These are phyloP conservation scores for Chironomus striatipennis DNA, from an alignment of 1,140 invertebrate species.

Conservation along the genomic window DNA sequence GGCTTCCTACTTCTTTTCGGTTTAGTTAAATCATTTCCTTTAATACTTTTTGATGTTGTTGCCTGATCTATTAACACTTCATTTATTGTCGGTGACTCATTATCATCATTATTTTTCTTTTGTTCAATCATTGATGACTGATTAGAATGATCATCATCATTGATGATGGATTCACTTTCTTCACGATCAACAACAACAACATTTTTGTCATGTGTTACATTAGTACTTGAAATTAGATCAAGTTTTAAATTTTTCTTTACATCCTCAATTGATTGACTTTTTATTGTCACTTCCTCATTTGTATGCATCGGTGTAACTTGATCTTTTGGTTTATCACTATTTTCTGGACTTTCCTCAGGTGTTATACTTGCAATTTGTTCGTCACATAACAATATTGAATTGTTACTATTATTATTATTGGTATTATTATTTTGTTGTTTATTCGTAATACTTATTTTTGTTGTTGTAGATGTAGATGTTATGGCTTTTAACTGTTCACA, in stretches of 20 bases:
- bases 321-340: background rate
- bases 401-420: background rate
- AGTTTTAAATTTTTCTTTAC: slow-evolving; percentile 11
- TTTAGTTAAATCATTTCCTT: background rate
- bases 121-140: background rate
- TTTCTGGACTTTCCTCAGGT: background rate
- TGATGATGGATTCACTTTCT: background rate
- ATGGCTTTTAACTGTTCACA: background rate
- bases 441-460: background rate
- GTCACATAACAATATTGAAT: background rate
- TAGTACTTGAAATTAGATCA: background rate
- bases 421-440: background rate
- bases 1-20: background rate
- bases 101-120: background rate
- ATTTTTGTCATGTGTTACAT: background rate
- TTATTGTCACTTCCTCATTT: background rate
- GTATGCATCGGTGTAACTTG: background rate
- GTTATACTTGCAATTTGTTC: background rate
- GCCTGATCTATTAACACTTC: background rate
- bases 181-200: background rate
- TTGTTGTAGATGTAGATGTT: background rate
- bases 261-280: background rate
- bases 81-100: background rate
- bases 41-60: background rate
- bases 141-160: slow-evolving; percentile 15